These are phyloP conservation scores for Periphyllus acericola DNA, from an alignment of 2,888 invertebrate genomes.

Conservation along the genomic window DNA sequence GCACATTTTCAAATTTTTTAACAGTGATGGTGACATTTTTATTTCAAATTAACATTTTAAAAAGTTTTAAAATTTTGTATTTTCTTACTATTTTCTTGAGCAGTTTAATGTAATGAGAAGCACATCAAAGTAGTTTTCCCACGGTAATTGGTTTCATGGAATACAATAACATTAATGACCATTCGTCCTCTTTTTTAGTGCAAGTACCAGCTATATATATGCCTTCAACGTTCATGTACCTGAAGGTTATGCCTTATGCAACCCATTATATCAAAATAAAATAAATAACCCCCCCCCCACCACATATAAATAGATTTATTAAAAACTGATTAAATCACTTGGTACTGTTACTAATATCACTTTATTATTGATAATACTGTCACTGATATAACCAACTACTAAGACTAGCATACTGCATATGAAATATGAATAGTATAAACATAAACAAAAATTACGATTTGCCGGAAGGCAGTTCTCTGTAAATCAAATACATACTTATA, in stretches of 20 bases:
- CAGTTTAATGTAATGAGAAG: neutral
- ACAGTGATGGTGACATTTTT: neutral
- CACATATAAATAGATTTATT: neutral
- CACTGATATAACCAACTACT: no score
- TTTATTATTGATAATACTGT: neutral
- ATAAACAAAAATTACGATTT: constrained; percentile 28
- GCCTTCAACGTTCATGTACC: neutral
- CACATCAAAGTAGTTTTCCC: neutral
- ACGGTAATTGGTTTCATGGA: neutral
- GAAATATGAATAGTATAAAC: neutral
- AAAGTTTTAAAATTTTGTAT: neutral
- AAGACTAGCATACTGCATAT: neutral
- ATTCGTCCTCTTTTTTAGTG: constrained; percentile 14
- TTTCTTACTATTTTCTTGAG: neutral
- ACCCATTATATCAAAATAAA: neutral
- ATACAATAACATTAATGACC: neutral
- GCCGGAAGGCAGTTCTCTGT: constrained; percentile 1
- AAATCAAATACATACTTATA: neutral
- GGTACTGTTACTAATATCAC: neutral
- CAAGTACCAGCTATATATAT: neutral
- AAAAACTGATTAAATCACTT: neutral
- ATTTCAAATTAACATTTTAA: neutral
- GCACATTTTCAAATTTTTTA: neutral
- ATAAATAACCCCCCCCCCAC: neutral
- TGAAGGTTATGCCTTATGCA: neutral